Conservation (phyloP, 1,140 invertebrate genomes). For the Subanguina moxae region DNA sequence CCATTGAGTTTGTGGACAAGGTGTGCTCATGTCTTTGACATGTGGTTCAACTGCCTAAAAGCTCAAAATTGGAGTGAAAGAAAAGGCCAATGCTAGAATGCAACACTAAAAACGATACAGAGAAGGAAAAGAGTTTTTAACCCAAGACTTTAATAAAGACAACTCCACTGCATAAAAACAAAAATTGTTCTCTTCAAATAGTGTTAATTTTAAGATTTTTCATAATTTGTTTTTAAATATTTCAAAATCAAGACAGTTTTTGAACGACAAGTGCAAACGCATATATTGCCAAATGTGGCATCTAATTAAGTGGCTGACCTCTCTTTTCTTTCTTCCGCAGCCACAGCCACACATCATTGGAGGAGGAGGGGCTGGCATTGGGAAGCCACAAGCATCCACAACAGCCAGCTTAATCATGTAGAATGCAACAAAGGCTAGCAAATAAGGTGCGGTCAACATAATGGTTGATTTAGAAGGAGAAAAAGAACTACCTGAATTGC, state of each 20-base stretch:
- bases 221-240: too few species aligned
- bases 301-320: background rate
- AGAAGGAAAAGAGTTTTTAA: too few species aligned
- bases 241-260: too few species aligned
- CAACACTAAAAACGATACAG: too few species aligned
- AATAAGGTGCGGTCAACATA: background rate
- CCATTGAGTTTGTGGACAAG: slow-evolving; percentile 23
- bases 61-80: too few species aligned
- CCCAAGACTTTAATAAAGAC: too few species aligned
- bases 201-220: too few species aligned
- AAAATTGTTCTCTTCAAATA: too few species aligned
- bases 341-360: slow-evolving; percentile 1
- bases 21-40: slow-evolving; percentile 21
- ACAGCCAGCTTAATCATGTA: background rate
- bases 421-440: background rate
- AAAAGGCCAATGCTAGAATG: too few species aligned
- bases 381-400: background rate
- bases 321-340: background rate
- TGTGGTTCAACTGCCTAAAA: slow-evolving; percentile 14
- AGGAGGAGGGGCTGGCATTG: background rate
- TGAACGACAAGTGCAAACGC: background rate
- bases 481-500: too few species aligned
- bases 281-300: background rate
- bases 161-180: too few species aligned
- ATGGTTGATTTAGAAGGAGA: background rate